A percentile compares a stretch with the other conserved stretches of the same genome.
These are phyloP conservation scores for Jacana jacana DNA, from an alignment of 2,113 vertebrate species.

Conservation along the genomic window DNA sequence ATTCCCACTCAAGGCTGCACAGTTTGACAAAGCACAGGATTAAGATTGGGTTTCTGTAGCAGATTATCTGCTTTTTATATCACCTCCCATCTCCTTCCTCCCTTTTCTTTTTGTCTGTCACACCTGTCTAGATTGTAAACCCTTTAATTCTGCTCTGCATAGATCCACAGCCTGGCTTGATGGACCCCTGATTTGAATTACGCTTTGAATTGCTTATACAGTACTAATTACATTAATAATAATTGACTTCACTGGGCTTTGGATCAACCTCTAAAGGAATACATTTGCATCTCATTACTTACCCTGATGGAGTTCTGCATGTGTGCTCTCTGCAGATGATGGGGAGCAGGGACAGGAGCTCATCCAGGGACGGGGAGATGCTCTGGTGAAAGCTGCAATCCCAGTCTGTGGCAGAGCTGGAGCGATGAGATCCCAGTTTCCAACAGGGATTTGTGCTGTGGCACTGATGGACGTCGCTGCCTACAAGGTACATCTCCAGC, in stretches of 20 bases:
- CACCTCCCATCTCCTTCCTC: background rate
- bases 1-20: background rate
- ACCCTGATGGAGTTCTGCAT: background rate
- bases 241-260: conserved; percentile 57
- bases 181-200: conserved; percentile 29
- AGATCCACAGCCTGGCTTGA: background rate
- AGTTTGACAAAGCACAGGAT: background rate
- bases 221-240: conserved; percentile 61
- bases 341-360: background rate
- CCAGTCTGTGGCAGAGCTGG: background rate
- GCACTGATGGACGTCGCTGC: background rate
- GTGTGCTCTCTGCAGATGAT: background rate
- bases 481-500: background rate
- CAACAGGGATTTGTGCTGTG: background rate
- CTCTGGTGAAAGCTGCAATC: accelerated
- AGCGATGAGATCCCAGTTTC: accelerated
- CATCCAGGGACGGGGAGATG: accelerated
- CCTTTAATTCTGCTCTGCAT: background rate
- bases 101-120: background rate
- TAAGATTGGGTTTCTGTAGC: background rate
- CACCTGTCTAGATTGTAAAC: background rate
- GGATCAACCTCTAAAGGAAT: conserved; percentile 43
- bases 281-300: conserved; percentile 51
- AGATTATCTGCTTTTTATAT: background rate
- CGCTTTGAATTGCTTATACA: conserved; percentile 17